Evolutionary conservation across 1,140 invertebrate species (phyloP).

Genomic region (Drosophila erecta): DNA sequence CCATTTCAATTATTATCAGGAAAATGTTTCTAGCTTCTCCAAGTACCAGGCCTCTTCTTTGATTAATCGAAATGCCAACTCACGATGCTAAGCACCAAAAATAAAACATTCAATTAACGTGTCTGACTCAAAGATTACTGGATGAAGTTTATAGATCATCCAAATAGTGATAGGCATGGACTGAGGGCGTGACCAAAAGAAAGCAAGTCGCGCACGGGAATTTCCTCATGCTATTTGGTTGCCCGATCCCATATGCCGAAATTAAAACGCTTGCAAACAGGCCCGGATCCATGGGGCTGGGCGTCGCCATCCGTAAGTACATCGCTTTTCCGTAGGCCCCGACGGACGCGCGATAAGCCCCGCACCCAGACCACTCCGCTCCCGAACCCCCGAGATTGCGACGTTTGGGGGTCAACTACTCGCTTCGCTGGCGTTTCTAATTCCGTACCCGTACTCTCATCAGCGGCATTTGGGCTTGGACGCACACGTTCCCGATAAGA

Average conservation of each 20-base stretch:
- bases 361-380: constrained; percentile 15
- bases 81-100: background rate
- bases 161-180: background rate
- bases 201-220: constrained; percentile 16
- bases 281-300: constrained; percentile 26
- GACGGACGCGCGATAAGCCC: constrained; percentile 39
- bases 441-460: constrained; percentile 22
- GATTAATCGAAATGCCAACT: background rate
- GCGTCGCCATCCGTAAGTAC: background rate
- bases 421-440: constrained; percentile 39
- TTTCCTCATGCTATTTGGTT: background rate
- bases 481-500: constrained; percentile 19
- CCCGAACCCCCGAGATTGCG: constrained; percentile 28
- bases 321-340: constrained; percentile 27
- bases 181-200: constrained; percentile 5
- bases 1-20: no score
- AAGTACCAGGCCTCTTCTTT: no score
- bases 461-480: constrained; percentile 4
- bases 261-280: constrained; percentile 16
- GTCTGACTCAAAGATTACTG: background rate
- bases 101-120: background rate
- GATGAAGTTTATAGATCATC: background rate
- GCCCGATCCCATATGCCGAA: background rate
- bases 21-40: no score
- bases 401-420: constrained; percentile 44